These are phyloP conservation scores for Leptura quadrifasciata DNA, from an alignment of 2,888 invertebrate species.

Conservation along the genomic window DNA sequence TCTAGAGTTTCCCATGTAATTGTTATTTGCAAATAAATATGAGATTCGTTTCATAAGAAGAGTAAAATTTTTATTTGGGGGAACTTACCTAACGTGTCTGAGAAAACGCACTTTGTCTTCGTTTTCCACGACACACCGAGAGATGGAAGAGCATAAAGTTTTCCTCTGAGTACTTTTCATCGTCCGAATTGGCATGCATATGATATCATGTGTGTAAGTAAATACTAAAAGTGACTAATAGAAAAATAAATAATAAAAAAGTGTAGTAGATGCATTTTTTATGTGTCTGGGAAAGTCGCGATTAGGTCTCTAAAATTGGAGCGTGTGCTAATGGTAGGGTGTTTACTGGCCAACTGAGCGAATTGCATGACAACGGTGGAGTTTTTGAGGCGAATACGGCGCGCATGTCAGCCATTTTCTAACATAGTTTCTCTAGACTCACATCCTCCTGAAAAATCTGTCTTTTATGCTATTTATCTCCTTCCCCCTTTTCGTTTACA, in stretches of 20 bases:
- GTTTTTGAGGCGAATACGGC: constrained; percentile 49
- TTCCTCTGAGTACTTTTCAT: not conserved
- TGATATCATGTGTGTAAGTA: not conserved
- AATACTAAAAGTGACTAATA: not conserved
- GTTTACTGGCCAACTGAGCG: constrained; percentile 34
- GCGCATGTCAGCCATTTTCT: constrained; percentile 65
- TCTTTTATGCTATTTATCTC: constrained; percentile 69
- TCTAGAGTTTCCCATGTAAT: not conserved
- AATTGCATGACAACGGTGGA: constrained; percentile 15
- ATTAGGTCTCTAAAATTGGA: not conserved
- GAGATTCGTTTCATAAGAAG: not conserved
- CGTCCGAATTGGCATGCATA: not conserved
- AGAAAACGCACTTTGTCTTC: not conserved
- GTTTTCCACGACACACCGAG: constrained; percentile 25
- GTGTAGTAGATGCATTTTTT: not conserved
- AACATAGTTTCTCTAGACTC: constrained; percentile 64
- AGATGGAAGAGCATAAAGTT: not conserved
- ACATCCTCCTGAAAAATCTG: constrained; percentile 66
- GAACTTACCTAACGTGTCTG: constrained; percentile 14
- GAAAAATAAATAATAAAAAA: not conserved
- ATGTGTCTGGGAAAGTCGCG: not conserved
- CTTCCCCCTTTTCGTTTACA: constrained; percentile 68
- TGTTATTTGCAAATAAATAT: not conserved
- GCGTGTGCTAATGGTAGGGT: constrained; percentile 6
- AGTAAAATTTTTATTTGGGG: not conserved